Evolutionary conservation across 2,888 invertebrate genomes (phyloP).

Genomic region (Acrocyrtus sp.): DNA sequence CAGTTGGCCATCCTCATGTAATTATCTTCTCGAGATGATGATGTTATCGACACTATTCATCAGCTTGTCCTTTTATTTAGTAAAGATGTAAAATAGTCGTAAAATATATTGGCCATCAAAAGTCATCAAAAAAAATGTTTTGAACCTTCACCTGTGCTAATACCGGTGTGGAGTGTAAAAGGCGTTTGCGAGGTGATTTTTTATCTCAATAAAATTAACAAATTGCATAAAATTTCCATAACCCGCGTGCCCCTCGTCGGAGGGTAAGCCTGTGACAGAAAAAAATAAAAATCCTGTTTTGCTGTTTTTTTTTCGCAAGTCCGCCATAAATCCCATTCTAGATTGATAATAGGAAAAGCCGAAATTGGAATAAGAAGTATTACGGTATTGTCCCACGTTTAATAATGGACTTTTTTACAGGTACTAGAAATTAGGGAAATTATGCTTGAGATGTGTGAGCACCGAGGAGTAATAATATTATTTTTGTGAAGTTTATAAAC

Average conservation of each 20-base stretch:
- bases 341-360: not conserved
- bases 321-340: not conserved
- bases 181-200: no score
- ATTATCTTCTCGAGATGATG: no score
- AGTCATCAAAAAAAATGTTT: not conserved
- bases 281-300: not conserved
- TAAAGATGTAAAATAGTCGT: not conserved
- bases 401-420: conserved; percentile 8
- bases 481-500: not conserved
- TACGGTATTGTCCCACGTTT: not conserved
- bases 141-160: not conserved
- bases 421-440: conserved; percentile 2
- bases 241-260: not conserved
- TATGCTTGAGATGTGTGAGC: conserved; percentile 10
- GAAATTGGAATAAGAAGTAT: conserved; percentile 6
- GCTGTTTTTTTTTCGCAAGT: no score
- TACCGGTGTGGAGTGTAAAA: no score
- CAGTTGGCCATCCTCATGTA: conserved; percentile 10
- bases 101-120: not conserved
- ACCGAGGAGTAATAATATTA: not conserved
- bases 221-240: not conserved
- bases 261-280: not conserved
- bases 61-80: no score
- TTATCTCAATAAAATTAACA: conserved; percentile 5
- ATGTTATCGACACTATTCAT: not conserved